These are phyloP conservation scores for Chironomus striatipennis DNA, from an alignment of 1,140 invertebrate genomes.

Conservation along the genomic window DNA sequence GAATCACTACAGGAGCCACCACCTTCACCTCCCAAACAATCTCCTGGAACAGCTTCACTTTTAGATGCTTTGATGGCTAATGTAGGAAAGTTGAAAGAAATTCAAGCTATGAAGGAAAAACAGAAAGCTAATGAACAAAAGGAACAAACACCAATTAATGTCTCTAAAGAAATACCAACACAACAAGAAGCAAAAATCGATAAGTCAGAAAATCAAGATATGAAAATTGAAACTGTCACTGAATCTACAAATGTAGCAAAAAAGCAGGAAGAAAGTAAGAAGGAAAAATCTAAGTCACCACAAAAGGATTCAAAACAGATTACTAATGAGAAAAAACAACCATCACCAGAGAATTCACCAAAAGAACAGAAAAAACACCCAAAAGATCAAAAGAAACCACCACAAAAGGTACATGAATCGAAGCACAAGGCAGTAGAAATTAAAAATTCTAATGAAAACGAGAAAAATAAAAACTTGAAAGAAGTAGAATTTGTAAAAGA, in stretches of 20 bases:
- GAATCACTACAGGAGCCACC: background rate
- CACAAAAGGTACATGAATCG: background rate
- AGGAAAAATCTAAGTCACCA: slow-evolving; percentile 4
- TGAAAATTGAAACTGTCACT: background rate
- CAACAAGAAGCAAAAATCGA: too few species aligned
- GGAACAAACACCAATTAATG: too few species aligned
- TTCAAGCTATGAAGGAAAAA: background rate
- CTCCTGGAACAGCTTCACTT: background rate
- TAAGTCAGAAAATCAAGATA: background rate
- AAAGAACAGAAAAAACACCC: background rate
- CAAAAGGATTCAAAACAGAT: background rate
- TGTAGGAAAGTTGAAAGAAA: slow-evolving; percentile 1
- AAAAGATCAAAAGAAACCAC: background rate
- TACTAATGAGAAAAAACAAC: background rate
- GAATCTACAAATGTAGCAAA: background rate
- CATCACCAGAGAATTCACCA: background rate
- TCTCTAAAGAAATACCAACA: too few species aligned
- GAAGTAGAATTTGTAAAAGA: background rate
- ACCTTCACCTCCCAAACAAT: background rate
- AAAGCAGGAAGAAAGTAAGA: background rate
- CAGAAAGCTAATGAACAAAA: background rate
- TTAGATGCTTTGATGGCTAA: slow-evolving; percentile 6
- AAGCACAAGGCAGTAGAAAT: background rate
- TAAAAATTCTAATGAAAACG: background rate
- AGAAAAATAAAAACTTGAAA: background rate